Evolutionary conservation across 2,113 vertebrate genomes (phyloP).

Genomic region (Narcine bancroftii): DNA sequence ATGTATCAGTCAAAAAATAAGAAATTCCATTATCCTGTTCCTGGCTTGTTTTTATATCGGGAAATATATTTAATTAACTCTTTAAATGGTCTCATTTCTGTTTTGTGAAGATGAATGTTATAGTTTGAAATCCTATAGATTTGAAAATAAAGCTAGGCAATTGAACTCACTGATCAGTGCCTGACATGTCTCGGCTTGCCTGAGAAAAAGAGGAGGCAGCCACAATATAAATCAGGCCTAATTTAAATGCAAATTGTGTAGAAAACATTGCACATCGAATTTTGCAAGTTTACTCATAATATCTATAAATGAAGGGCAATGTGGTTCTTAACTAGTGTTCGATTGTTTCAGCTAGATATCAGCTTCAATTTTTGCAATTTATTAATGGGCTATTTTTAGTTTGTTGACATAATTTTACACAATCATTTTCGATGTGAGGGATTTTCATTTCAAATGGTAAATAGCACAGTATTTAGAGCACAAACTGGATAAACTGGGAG

Average conservation of each 20-base stretch:
- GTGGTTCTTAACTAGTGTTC: background rate
- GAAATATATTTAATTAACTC: background rate
- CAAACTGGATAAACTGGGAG: background rate
- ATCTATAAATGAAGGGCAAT: background rate
- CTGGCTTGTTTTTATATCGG: background rate
- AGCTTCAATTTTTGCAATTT: background rate
- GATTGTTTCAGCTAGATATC: background rate
- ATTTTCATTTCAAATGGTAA: background rate
- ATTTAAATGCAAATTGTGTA: background rate
- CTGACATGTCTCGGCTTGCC: background rate
- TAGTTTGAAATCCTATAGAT: background rate
- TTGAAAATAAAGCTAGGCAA: background rate
- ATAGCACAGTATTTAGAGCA: background rate
- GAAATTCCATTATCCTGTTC: background rate
- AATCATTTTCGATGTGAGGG: background rate
- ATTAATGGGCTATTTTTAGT: background rate
- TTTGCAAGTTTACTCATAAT: background rate
- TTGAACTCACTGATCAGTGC: background rate
- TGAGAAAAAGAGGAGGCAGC: background rate
- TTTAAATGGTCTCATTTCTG: background rate
- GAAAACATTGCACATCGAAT: background rate
- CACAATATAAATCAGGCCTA: background rate
- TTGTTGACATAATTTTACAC: background rate
- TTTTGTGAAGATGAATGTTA: background rate
- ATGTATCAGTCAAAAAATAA: background rate